These are phyloP conservation scores for Chroicocephalus ridibundus DNA, from an alignment of 2,113 vertebrate genomes.

Conservation along the genomic window DNA sequence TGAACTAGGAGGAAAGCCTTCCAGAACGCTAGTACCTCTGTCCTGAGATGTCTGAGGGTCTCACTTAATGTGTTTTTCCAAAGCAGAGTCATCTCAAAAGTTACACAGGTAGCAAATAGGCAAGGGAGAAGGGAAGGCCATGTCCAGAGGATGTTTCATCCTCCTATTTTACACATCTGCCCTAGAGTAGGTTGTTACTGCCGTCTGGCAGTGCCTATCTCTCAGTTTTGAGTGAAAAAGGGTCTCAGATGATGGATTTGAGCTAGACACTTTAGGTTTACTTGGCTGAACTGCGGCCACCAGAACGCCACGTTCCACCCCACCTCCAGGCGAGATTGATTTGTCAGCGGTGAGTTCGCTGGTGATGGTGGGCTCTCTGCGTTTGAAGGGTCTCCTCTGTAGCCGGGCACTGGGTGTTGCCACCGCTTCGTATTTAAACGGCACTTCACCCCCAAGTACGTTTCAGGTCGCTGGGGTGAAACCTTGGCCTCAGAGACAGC, in stretches of 20 bases:
- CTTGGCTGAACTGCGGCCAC: not conserved
- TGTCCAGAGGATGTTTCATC: not conserved
- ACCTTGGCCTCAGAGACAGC: not conserved
- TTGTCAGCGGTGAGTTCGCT: not conserved
- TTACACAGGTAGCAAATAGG: not conserved
- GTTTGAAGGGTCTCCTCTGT: not conserved
- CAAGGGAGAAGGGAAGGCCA: not conserved
- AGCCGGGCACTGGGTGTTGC: not conserved
- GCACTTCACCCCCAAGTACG: not conserved
- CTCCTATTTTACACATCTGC: not conserved
- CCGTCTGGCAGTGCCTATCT: not conserved
- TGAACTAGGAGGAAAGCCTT: not conserved
- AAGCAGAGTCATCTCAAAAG: not conserved
- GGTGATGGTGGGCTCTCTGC: not conserved
- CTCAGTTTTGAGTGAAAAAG: not conserved
- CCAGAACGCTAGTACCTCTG: fast-evolving
- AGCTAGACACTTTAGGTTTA: not conserved
- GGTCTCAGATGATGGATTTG: not conserved
- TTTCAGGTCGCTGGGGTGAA: not conserved
- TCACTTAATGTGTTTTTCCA: not conserved
- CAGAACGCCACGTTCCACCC: not conserved
- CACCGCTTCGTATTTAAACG: not conserved
- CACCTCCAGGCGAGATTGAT: not conserved
- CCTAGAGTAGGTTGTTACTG: not conserved
- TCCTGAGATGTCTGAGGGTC: not conserved